Evolutionary conservation across 1,140 invertebrate species (phyloP), one percentile per base, ranked within the genome.

Genomic region (Pseudomyrmex dendroicus): DNA sequence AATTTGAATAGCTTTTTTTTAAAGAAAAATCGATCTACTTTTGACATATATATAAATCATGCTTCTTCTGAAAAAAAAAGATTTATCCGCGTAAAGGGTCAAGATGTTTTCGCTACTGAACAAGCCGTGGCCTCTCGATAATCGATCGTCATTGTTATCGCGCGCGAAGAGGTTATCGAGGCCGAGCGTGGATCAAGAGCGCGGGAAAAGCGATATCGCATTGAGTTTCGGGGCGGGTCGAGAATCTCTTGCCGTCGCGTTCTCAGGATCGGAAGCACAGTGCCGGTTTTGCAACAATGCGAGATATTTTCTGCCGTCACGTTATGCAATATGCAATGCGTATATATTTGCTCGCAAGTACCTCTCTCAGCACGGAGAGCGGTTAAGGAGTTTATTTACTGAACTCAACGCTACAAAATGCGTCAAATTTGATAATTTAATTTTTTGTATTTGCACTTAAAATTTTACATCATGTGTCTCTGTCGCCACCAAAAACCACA

Each of bases 271-370:
- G 76, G 66, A 78, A 78, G 35, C 54, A 64, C 54, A 10, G 25
- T 25, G 17, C n/a, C 74, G 52, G 56, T 80, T 80, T 80, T 61
- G 76, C 76, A 80, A 80, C 66, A 57, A 80, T 50, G 12, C 20
- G 44, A 80, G 54, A 70, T 70, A 86, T 83, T 83, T 61, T 87
- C 80, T 78, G 63, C 61, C 12, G 57, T 46, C 48, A 17, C 20
- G 48, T 83, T 64, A 66, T 66, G 66, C 54, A 80, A 80, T 7
- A 35, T 54, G 8, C 62, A 44, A 80, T 72, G 76, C 76, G 66
- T 80, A 35, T 35, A 35, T 35, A 80, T 80, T 80, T 70, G 15
- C 44, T 35, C 54, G 66, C 35, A 35, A 35, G 35, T 70, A 48
- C 35, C 57, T 68, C 64, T 56, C 63, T 63, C 48, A n/a, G 63